A percentile compares a stretch with the other conserved stretches of the same genome.
phyloP scores from a whole-genome alignment of 2,888 invertebrate species.

The Eilema sororculum region DNA sequence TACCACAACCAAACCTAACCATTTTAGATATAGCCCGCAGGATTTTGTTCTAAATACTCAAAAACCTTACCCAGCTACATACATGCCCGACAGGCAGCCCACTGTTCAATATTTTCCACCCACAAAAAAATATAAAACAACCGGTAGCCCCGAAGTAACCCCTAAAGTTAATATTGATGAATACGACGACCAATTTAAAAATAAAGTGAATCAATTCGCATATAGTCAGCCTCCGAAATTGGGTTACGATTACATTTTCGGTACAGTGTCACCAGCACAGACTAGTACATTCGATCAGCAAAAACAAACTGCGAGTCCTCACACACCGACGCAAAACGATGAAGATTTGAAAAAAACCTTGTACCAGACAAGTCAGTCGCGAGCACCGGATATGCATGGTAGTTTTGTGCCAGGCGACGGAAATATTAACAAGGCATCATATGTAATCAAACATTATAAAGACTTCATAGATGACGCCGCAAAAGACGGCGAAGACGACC shows the following conservation, averaged over 20 bases:
- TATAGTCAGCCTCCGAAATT: constrained; percentile 51
- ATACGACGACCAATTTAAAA: constrained; percentile 62
- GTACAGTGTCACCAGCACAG: constrained; percentile 34
- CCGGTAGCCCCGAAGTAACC: constrained; percentile 58
- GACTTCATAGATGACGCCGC: constrained; percentile 70
- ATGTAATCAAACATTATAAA: constrained; percentile 73
- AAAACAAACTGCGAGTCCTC: constrained; percentile 19
- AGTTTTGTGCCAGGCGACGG: constrained; percentile 54
- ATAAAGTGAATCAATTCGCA: constrained; percentile 62
- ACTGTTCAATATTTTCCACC: constrained; percentile 82
- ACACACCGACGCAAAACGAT: constrained; percentile 31
- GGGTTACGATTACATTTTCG: constrained; percentile 34
- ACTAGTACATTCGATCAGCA: constrained; percentile 20
- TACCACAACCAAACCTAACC: not conserved
- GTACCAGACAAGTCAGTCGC: constrained; percentile 56
- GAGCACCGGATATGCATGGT: constrained; percentile 33
- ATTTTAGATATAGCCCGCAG: not conserved
- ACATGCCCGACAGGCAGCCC: constrained; percentile 66
- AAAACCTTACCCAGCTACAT: constrained; percentile 18
- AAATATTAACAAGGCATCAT: constrained; percentile 66
- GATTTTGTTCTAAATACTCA: not conserved
- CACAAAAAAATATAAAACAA: constrained; percentile 54
- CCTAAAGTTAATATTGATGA: constrained; percentile 57
- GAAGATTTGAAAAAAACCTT: constrained; percentile 48
- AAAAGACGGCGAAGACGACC: constrained; percentile 64